Conservation (phyloP, 2,113 vertebrate species). For the Rhegmatorhina hoffmannsi region DNA sequence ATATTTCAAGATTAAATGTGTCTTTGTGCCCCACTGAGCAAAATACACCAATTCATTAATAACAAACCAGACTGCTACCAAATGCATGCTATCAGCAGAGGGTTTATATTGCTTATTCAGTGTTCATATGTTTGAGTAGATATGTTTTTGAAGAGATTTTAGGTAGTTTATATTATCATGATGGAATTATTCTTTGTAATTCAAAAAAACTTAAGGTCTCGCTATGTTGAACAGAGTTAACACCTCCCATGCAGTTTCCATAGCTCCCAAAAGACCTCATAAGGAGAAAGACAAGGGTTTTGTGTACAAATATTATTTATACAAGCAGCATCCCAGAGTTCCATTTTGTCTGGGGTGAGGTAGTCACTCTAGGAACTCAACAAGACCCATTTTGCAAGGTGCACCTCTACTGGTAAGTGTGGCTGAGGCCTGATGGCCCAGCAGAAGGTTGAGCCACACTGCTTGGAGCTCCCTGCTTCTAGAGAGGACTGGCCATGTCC, state of each 20-base stretch:
- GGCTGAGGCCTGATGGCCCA: neutral
- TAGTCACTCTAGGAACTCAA: neutral
- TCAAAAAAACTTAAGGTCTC: neutral
- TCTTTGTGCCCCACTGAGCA: neutral
- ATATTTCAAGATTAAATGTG: slow-evolving; percentile 11
- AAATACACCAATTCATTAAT: slow-evolving; percentile 29
- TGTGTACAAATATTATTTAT: neutral
- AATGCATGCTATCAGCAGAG: neutral
- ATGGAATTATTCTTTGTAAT: neutral
- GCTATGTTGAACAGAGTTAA: neutral
- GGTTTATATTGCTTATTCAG: neutral
- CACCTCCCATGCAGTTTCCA: neutral
- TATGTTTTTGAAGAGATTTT: neutral
- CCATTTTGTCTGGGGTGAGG: neutral
- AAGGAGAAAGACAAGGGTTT: neutral
- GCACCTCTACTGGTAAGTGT: neutral
- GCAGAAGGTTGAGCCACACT: neutral
- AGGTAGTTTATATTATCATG: neutral
- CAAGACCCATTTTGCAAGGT: neutral
- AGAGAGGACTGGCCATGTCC: neutral
- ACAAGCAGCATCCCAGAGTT: neutral
- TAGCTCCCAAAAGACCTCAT: neutral
- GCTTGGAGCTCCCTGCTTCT: neutral
- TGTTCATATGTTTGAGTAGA: neutral
- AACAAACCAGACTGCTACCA: neutral